Evolutionary conservation across 2,797 vertebrate species (phyloP).

Genomic region (Leucoraja ocellata): DNA sequence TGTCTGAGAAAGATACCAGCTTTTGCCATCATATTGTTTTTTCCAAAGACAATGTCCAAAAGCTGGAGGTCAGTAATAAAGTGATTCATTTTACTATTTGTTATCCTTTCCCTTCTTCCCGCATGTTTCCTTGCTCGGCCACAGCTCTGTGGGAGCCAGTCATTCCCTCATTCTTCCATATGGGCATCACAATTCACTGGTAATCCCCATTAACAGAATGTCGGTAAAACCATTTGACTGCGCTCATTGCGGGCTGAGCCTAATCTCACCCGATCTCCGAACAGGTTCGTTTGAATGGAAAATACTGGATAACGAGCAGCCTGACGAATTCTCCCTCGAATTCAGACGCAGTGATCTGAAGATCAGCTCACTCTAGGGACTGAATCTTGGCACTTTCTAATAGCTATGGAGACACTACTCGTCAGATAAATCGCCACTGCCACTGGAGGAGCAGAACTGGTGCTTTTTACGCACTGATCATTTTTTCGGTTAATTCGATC

Average conservation of each 20-base stretch:
- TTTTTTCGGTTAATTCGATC: neutral
- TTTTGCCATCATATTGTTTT: neutral
- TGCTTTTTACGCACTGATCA: neutral
- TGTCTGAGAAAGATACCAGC: neutral
- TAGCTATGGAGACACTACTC: neutral
- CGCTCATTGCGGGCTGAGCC: neutral
- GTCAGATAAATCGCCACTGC: neutral
- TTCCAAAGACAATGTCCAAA: conserved; percentile 12
- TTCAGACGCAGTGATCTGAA: neutral
- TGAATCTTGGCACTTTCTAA: neutral
- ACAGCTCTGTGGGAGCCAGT: neutral
- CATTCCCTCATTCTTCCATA: neutral
- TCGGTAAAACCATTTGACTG: too few species aligned
- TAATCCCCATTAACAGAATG: too few species aligned
- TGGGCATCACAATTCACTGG: neutral
- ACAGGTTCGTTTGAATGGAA: neutral
- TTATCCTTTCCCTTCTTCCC: neutral
- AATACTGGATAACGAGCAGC: neutral
- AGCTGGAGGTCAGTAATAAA: neutral
- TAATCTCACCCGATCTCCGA: neutral
- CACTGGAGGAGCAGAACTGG: neutral
- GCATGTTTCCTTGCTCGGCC: neutral
- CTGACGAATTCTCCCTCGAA: neutral
- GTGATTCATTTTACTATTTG: neutral
- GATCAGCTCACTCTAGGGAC: neutral